Conservation (phyloP, 2,797 vertebrate species). For the Manis crassicaudata region DNA sequence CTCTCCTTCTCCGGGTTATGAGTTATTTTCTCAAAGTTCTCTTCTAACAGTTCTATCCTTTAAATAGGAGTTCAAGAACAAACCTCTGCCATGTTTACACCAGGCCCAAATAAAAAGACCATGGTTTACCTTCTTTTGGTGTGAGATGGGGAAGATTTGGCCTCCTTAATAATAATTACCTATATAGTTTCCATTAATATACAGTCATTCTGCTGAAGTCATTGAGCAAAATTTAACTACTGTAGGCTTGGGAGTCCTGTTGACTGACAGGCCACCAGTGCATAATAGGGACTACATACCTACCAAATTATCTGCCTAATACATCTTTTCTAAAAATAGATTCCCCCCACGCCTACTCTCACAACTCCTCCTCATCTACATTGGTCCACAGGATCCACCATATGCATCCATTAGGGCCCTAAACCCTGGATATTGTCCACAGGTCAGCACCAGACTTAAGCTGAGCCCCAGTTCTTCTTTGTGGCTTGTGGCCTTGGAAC, state of each 20-base stretch:
- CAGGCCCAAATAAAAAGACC: neutral
- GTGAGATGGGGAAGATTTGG: neutral
- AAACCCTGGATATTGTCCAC: neutral
- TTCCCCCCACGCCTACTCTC: neutral
- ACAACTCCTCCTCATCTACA: neutral
- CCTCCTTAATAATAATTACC: neutral
- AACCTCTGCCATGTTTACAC: neutral
- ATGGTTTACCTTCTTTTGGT: neutral
- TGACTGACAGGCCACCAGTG: neutral
- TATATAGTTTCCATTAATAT: neutral
- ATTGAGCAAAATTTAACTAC: neutral
- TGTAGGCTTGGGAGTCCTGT: neutral
- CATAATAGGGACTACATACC: neutral
- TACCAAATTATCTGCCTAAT: neutral
- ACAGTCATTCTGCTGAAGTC: neutral
- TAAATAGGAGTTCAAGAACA: neutral
- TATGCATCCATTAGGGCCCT: no score
- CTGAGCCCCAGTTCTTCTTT: neutral
- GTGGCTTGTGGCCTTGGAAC: neutral
- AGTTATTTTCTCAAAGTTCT: slow-evolving; percentile 25
- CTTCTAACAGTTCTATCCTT: neutral
- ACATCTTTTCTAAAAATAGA: neutral
- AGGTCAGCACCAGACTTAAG: neutral
- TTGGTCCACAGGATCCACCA: neutral
- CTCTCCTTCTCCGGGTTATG: neutral